Evolutionary conservation across 2,888 invertebrate genomes (phyloP), one percentile per base, ranked within the genome.

Genomic region (Acrocyrtus sp.): DNA sequence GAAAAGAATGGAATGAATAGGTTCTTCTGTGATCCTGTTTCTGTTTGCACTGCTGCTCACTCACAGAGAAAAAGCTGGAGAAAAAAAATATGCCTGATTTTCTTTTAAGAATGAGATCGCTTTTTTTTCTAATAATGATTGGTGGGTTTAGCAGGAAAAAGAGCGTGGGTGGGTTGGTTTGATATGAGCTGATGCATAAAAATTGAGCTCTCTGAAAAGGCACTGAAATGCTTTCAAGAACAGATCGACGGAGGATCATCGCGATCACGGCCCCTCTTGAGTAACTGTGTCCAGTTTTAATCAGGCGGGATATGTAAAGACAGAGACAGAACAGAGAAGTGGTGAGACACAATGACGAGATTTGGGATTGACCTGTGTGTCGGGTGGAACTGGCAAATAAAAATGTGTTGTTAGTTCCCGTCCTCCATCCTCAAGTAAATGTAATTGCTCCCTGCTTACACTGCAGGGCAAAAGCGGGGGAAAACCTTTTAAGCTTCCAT

Each of bases 1-100:
- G 26, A 50, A 21, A 17, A 53, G 54, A 43, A 65, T 26, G 53
- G 43, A 53, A 43, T 51, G 51, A 53, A 53, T n/a, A 12, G 34
- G n/a, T n/a, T n/a, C n/a, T n/a, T n/a, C n/a, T n/a, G n/a, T n/a
- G n/a, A n/a, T n/a, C n/a, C n/a, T n/a, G n/a, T n/a, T n/a, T n/a
- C n/a, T n/a, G n/a, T n/a, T n/a, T n/a, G n/a, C n/a, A n/a, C n/a
- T n/a, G n/a, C n/a, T n/a, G n/a, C n/a, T n/a, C n/a, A n/a, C n/a
- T n/a, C n/a, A n/a, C n/a, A n/a, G n/a, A n/a, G n/a, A n/a, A n/a
- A n/a, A n/a, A n/a, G n/a, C n/a, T n/a, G n/a, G n/a, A n/a, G n/a
- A n/a, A n/a, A n/a, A n/a, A n/a, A n/a, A n/a, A n/a, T n/a, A n/a
- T n/a, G n/a, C n/a, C n/a, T n/a, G n/a, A n/a, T n/a, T n/a, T n/a